Percentiles rank a stretch among this genome's conserved stretches.
Evolutionary conservation across 2,113 vertebrate genomes (phyloP).

Genomic region (Steatornis caripensis): DNA sequence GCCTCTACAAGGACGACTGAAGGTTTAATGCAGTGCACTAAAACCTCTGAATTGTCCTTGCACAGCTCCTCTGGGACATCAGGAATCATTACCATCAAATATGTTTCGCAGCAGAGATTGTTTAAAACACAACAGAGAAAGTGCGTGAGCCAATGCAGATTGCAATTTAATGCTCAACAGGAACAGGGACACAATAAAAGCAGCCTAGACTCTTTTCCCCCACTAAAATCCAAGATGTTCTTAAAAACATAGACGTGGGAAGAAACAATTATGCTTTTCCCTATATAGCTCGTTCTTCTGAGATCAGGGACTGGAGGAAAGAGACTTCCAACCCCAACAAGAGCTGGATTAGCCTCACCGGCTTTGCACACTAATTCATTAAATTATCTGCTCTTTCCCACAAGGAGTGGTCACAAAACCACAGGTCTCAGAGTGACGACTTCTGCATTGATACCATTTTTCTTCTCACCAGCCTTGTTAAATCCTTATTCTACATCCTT

Average conservation of each 20-base stretch:
- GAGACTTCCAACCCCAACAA: neutral
- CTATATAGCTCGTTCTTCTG: neutral
- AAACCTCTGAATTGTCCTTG: neutral
- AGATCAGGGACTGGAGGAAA: neutral
- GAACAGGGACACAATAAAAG: constrained; percentile 11
- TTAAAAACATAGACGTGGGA: neutral
- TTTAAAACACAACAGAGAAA: neutral
- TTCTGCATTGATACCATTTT: neutral
- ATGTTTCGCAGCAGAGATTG: neutral
- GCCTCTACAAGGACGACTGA: neutral
- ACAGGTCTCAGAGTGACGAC: neutral
- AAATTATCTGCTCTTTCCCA: neutral
- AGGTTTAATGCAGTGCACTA: neutral
- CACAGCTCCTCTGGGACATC: neutral
- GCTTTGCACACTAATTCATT: neutral
- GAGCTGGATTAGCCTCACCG: neutral
- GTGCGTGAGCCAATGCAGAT: neutral
- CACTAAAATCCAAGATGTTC: neutral
- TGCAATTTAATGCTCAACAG: neutral
- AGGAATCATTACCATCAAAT: neutral
- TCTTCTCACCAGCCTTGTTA: neutral
- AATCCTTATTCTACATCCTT: neutral
- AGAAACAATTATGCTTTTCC: neutral
- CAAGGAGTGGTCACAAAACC: neutral
- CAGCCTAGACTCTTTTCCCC: neutral